Conservation (phyloP, 2,113 vertebrate genomes). For the Podarcis cretensis region DNA sequence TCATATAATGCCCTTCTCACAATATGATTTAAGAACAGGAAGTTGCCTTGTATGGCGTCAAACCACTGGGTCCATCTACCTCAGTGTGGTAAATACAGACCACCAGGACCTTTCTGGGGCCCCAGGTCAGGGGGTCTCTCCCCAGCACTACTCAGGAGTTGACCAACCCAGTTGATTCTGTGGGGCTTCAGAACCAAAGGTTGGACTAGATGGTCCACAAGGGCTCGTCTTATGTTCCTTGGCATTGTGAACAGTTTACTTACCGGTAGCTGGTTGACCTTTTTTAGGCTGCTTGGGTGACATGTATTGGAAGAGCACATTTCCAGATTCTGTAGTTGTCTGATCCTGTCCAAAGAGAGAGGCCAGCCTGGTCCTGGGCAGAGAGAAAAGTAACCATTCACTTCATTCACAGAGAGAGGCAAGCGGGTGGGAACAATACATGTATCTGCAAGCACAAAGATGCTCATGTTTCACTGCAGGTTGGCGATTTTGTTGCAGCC, state of each 20-base stretch:
- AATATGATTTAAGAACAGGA: too few species aligned
- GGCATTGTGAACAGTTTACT: conserved; percentile 21
- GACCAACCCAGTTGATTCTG: too few species aligned
- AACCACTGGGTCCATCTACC: too few species aligned
- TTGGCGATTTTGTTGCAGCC: not conserved
- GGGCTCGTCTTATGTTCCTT: too few species aligned
- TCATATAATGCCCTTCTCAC: too few species aligned
- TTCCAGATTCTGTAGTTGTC: conserved; percentile 79
- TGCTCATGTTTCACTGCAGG: fast-evolving
- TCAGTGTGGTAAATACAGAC: too few species aligned
- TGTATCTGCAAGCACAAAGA: not conserved
- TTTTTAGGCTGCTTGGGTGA: conserved; percentile 96
- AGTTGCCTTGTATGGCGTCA: too few species aligned
- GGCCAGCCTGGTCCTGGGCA: conserved; percentile 88
- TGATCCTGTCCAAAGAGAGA: conserved; percentile 93
- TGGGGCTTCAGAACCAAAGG: too few species aligned
- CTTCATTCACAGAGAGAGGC: not conserved
- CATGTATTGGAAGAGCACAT: conserved; percentile 96
- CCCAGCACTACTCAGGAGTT: too few species aligned
- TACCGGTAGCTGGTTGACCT: conserved; percentile 78
- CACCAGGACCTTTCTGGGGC: too few species aligned
- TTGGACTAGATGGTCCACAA: too few species aligned
- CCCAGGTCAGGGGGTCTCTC: too few species aligned
- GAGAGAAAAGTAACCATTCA: not conserved
- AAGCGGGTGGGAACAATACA: not conserved